Conservation (phyloP, 2,888 invertebrate genomes). For the Drosophila tripunctata region DNA sequence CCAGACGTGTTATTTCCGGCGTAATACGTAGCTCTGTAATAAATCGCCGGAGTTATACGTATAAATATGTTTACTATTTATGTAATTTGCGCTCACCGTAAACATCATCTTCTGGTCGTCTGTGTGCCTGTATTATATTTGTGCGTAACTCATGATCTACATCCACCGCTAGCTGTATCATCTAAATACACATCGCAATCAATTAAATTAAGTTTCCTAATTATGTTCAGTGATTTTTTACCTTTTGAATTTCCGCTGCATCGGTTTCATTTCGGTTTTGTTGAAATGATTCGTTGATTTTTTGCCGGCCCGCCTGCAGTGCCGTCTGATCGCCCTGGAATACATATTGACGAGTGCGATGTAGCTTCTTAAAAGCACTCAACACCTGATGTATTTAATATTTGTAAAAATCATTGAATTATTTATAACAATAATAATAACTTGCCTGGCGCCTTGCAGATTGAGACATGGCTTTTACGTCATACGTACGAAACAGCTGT, state of each 20-base stretch:
- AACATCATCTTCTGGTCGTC: conserved; percentile 88
- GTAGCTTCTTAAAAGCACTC: conserved; percentile 89
- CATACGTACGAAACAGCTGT: conserved; percentile 6
- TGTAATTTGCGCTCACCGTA: conserved; percentile 85
- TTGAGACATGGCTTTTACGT: conserved; percentile 69
- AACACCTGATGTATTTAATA: conserved; percentile 87
- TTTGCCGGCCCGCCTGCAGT: conserved; percentile 87
- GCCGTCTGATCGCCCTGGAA: conserved; percentile 89
- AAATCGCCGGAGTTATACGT: too few species aligned
- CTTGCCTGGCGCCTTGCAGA: conserved; percentile 68
- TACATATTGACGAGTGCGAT: conserved; percentile 88
- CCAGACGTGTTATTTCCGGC: conserved; percentile 82
- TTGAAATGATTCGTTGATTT: conserved; percentile 90
- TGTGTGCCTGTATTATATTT: conserved; percentile 89
- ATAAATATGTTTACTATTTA: conserved; percentile 21
- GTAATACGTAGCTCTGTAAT: conserved; percentile 78
- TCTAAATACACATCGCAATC: conserved; percentile 83
- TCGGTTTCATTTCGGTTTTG: conserved; percentile 88
- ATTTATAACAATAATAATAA: conserved; percentile 11
- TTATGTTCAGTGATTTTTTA: conserved; percentile 66
- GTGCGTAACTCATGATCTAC: conserved; percentile 89
- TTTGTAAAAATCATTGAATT: too few species aligned
- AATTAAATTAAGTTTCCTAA: background rate
- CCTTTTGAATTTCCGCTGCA: conserved; percentile 87
- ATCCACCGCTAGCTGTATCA: conserved; percentile 88